Conservation (phyloP, 2,888 invertebrate species). For the Leucophora obtusa region DNA sequence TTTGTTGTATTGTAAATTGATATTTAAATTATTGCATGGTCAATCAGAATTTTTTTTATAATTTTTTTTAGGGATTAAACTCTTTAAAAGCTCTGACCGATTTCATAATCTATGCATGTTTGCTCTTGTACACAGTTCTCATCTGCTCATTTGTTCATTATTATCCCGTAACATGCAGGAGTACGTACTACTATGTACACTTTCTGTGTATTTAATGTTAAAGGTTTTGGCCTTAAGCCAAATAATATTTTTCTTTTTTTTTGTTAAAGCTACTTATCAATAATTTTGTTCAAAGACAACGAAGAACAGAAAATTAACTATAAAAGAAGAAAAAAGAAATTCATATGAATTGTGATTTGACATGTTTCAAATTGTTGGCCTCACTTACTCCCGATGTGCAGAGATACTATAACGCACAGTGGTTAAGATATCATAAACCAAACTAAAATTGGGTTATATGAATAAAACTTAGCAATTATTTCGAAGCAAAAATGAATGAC, state of each 20-base stretch:
- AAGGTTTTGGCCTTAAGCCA: constrained; percentile 55
- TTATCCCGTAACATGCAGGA: constrained; percentile 48
- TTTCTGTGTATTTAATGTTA: constrained; percentile 33
- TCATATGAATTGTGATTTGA: constrained; percentile 8
- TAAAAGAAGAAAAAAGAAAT: neutral
- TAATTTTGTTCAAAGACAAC: constrained; percentile 34
- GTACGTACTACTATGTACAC: neutral
- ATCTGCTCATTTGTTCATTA: constrained; percentile 51
- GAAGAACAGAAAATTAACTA: constrained; percentile 13
- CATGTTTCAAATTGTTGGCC: constrained; percentile 3
- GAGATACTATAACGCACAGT: neutral
- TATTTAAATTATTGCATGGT: too few species aligned
- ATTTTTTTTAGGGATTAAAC: too few species aligned
- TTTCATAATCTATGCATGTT: neutral
- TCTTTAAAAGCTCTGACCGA: too few species aligned
- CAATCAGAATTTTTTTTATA: too few species aligned
- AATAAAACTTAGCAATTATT: too few species aligned
- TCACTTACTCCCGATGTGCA: neutral
- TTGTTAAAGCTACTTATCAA: constrained; percentile 48
- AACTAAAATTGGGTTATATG: too few species aligned
- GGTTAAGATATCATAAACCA: neutral
- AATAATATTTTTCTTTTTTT: constrained; percentile 9
- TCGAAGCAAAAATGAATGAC: too few species aligned
- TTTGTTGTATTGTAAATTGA: too few species aligned
- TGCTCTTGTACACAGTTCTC: constrained; percentile 17